A percentile compares a stretch with the other conserved stretches of the same genome.
These are phyloP conservation scores for Panagrolaimus sp. DNA, from an alignment of 1,140 invertebrate species.

Conservation along the genomic window DNA sequence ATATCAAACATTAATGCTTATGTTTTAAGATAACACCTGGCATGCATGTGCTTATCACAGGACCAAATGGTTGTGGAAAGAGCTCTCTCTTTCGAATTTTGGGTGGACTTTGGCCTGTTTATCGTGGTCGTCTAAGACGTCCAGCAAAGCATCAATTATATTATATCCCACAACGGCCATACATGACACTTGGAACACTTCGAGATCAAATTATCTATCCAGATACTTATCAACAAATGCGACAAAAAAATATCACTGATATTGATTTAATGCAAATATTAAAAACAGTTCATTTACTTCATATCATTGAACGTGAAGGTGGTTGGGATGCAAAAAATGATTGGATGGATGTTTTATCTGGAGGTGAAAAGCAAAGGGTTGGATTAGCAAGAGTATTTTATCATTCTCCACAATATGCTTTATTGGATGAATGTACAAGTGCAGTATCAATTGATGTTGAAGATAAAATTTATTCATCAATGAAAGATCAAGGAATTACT, in stretches of 20 bases:
- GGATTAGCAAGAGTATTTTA: slow-evolving; percentile 96
- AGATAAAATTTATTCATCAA: slow-evolving; percentile 90
- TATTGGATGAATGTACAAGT: slow-evolving; percentile 91
- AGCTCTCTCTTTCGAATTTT: slow-evolving; percentile 65
- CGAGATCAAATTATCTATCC: slow-evolving; percentile 89
- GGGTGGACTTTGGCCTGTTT: slow-evolving; percentile 81
- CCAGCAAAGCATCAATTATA: slow-evolving; percentile 86
- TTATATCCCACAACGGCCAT: slow-evolving; percentile 87
- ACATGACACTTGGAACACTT: slow-evolving; percentile 85
- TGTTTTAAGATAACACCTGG: no score
- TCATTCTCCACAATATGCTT: slow-evolving; percentile 91
- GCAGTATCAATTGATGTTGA: slow-evolving; percentile 95
- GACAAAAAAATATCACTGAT: slow-evolving; percentile 68
- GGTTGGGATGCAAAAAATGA: slow-evolving; percentile 86
- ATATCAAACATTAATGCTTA: no score
- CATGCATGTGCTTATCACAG: slow-evolving; percentile 91
- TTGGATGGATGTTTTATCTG: slow-evolving; percentile 95
- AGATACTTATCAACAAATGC: slow-evolving; percentile 78
- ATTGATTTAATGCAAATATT: slow-evolving; percentile 68
- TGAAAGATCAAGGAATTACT: slow-evolving; percentile 78
- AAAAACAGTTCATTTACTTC: slow-evolving; percentile 74
- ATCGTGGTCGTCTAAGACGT: slow-evolving; percentile 84
- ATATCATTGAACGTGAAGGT: slow-evolving; percentile 76
- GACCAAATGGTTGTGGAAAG: slow-evolving; percentile 97
- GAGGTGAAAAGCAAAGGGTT: slow-evolving; percentile 93